Percentiles rank a stretch among this genome's conserved stretches.
Evolutionary conservation across 2,888 invertebrate species (phyloP).

Genomic region (Netelia fuscicornis): DNA sequence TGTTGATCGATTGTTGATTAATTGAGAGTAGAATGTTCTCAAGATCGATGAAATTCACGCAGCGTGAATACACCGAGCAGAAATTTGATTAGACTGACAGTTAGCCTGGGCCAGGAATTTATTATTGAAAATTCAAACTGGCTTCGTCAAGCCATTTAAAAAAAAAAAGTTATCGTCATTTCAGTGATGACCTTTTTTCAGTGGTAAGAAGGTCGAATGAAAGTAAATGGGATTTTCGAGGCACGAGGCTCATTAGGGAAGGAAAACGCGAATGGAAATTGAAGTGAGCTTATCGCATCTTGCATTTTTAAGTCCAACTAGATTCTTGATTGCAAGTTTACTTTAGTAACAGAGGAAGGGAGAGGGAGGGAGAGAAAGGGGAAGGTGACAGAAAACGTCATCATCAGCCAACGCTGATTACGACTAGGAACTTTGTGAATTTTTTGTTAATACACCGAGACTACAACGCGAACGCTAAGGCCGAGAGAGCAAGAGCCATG

Average conservation of each 20-base stretch:
- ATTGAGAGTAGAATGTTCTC: too few relatives aligned
- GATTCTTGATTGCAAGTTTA: conserved; percentile 60
- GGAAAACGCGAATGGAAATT: conserved; percentile 50
- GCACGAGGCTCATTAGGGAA: conserved; percentile 15
- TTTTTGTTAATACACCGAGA: too few relatives aligned
- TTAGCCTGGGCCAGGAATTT: too few relatives aligned
- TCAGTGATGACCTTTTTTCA: not conserved
- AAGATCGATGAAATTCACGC: too few relatives aligned
- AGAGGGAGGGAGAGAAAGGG: conserved; percentile 9
- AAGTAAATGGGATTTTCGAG: not conserved
- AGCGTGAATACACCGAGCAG: too few relatives aligned
- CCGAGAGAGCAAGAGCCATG: too few relatives aligned
- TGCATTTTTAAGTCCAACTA: conserved; percentile 38
- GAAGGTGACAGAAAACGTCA: not conserved
- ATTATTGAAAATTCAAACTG: too few relatives aligned
- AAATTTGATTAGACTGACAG: too few relatives aligned
- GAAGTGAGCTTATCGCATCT: conserved; percentile 36
- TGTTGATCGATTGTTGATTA: too few relatives aligned
- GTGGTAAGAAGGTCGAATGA: not conserved
- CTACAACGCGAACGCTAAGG: too few relatives aligned
- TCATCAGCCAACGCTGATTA: conserved; percentile 2
- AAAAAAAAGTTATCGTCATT: too few relatives aligned
- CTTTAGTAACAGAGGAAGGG: conserved; percentile 32
- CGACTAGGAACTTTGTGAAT: conserved; percentile 9
- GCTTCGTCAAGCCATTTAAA: too few relatives aligned